Evolutionary conservation across 2,113 vertebrate species (phyloP), one percentile per base, ranked within the genome.

Genomic region (Ammodramus savannarum): DNA sequence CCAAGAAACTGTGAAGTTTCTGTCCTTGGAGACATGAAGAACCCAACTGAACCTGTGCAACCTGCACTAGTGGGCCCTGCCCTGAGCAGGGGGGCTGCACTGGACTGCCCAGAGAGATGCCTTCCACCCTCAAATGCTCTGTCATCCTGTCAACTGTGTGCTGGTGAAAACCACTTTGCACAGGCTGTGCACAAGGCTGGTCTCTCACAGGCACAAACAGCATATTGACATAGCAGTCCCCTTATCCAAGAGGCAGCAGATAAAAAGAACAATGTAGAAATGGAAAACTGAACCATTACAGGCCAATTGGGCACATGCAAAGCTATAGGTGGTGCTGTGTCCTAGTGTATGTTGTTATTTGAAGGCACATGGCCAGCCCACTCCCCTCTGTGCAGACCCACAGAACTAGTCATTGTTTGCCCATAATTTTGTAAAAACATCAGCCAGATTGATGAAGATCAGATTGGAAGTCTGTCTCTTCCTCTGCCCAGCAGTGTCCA

Each of bases 281-380:
- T 36, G 65, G 23, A 75, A 67, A 93, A 27, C 6, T 1, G 57
- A 67, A 44, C 41, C 4, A 7, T 46, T 39, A 39, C 15, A 36
- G 32, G n/a, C 29, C 59, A 51, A 4, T 0, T 36, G 6, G 58
- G 66, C 52, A 36, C 0, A 0, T 10, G 52, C 17, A 73, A 46
- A 87, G 21, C 71, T 20, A 1, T 49, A 36, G 49, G 10, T 38
- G 19, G 19, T 54, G 62, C 75, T 85, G 17, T 44, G 25, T 25
- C 65, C 71, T 27, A 10, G 34, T 7, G 21, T n/a, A 26, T 7
- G 4, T 19, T n/a, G 16, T n/a, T 58, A 31, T 11, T 38, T 38
- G 62, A 39, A 80, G 32, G 62, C 8, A 25, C 27, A 4, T 8
- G 11, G 27, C 34, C 34, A 80, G 46, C 27, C 34, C 29, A 22